Evolutionary conservation across 2,797 vertebrate species (phyloP), one percentile per base, ranked within the genome.

Genomic region (Phalloptychus januarius): DNA sequence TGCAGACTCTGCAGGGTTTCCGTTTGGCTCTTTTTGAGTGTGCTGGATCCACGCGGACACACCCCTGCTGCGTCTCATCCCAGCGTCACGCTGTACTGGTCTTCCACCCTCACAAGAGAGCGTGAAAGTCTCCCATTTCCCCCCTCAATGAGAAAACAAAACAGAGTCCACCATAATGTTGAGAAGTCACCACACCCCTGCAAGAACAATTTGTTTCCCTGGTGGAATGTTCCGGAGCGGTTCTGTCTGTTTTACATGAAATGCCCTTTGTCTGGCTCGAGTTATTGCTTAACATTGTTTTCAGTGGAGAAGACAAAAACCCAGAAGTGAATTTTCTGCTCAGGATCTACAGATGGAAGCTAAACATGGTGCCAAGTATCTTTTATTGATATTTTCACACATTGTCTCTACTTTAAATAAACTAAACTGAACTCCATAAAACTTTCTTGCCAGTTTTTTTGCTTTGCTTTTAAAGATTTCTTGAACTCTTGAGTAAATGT

Each of bases 81-180:
- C 75, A 79, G 71, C 80, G 80, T 78, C 71, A 0, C 72, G 83
- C 80, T 82, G 50, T 84, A 67, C 83, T 36, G 78, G 76, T 63
- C 83, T 75, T 85, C 75, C 58, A 48, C 71, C 72, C 78, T 83
- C 83, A 75, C 15, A 31, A 69, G 80, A 80, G 79, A 81, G 79
- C 83, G 87, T 79, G 52, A 86, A 90, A 81, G 86, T 91, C 78
- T 87, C 77, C 52, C 1, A 0, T 89, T 82, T 86, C 77, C 71
- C 82, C 79, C 77, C 80, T 75, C 73, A 8, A 83, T 85, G 86
- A 80, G 72, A 87, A 86, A 90, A 89, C 83, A 86, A 84, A 70
- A 75, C 75, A 79, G n/a, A 86, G 86, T 87, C 89, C 82, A 90
- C 7, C 76, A 82, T 83, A 87, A 87, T 70, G 86, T 82, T 80